These are phyloP conservation scores for Protonemura montana DNA, from an alignment of 2,888 invertebrate species.

Conservation along the genomic window DNA sequence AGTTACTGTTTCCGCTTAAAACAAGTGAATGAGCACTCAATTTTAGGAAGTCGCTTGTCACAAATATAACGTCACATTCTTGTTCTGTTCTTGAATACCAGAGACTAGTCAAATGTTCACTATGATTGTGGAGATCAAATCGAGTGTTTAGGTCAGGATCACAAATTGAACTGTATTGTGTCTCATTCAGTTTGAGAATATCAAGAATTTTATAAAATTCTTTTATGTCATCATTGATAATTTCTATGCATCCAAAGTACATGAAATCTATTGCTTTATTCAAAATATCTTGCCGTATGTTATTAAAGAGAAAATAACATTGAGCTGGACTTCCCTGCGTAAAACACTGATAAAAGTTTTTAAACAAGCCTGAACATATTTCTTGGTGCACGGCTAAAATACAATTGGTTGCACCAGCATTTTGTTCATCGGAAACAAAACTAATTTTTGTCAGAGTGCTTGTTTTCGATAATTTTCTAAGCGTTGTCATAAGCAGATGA, in stretches of 20 bases:
- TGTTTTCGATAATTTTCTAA: not conserved
- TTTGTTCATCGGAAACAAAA: not conserved
- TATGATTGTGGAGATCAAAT: slow-evolving; percentile 15
- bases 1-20: slow-evolving; percentile 42
- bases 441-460: not conserved
- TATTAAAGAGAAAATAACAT: slow-evolving; percentile 38
- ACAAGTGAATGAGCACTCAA: slow-evolving; percentile 43
- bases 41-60: slow-evolving; percentile 40
- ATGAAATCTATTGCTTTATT: slow-evolving; percentile 42
- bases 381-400: not conserved
- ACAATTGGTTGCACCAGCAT: not conserved
- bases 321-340: not conserved
- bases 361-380: not conserved
- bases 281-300: slow-evolving; percentile 26
- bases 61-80: slow-evolving; percentile 44
- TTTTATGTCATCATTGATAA: slow-evolving; percentile 19
- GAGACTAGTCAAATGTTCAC: slow-evolving; percentile 40
- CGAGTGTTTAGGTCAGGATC: not conserved
- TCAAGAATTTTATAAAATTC: slow-evolving; percentile 26
- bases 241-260: slow-evolving; percentile 38
- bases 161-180: not conserved
- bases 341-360: slow-evolving; percentile 9
- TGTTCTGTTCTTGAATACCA: slow-evolving; percentile 36
- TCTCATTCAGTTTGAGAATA: slow-evolving; percentile 37
- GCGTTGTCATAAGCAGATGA: not conserved